phyloP scores from a whole-genome alignment of 1,140 invertebrate species.

The Rhynchophorus ferrugineus region DNA sequence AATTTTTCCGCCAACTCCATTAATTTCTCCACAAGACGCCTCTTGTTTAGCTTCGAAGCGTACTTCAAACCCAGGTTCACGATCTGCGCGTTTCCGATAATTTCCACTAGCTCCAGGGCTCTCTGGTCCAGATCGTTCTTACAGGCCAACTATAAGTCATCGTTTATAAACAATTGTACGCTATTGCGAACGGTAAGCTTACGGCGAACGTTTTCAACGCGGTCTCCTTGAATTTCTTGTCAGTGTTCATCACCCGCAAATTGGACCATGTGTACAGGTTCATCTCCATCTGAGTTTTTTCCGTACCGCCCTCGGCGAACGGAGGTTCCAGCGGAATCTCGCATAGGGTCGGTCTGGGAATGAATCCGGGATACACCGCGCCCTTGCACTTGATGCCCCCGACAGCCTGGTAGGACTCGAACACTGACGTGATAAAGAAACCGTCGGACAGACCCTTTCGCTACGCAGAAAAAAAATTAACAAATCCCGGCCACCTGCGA shows the following conservation, averaged over 20 bases:
- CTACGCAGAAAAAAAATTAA: constrained; percentile 35
- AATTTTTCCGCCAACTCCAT: constrained; percentile 37
- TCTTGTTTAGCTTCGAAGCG: constrained; percentile 65
- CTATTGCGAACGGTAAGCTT: constrained; percentile 37
- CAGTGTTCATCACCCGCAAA: constrained; percentile 51
- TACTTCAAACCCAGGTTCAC: constrained; percentile 82
- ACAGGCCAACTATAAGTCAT: constrained; percentile 62
- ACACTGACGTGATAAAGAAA: constrained; percentile 72
- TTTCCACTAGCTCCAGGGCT: constrained; percentile 77
- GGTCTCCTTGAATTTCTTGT: constrained; percentile 62
- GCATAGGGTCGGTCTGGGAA: constrained; percentile 72
- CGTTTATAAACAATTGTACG: too few relatives aligned
- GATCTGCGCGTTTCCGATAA: constrained; percentile 68
- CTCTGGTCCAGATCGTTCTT: constrained; percentile 75
- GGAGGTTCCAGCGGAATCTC: constrained; percentile 65
- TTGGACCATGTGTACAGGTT: constrained; percentile 57
- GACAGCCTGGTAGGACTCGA: constrained; percentile 67
- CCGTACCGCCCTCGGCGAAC: constrained; percentile 70
- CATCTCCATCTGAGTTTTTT: constrained; percentile 78
- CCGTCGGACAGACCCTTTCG: constrained; percentile 67
- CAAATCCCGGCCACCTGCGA: neutral
- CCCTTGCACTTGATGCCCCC: constrained; percentile 83
- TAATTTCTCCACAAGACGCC: constrained; percentile 70
- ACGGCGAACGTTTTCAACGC: constrained; percentile 86
- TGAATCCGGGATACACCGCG: constrained; percentile 73